Evolutionary conservation across 2,113 vertebrate genomes (phyloP).

Genomic region (Pithys albifrons): DNA sequence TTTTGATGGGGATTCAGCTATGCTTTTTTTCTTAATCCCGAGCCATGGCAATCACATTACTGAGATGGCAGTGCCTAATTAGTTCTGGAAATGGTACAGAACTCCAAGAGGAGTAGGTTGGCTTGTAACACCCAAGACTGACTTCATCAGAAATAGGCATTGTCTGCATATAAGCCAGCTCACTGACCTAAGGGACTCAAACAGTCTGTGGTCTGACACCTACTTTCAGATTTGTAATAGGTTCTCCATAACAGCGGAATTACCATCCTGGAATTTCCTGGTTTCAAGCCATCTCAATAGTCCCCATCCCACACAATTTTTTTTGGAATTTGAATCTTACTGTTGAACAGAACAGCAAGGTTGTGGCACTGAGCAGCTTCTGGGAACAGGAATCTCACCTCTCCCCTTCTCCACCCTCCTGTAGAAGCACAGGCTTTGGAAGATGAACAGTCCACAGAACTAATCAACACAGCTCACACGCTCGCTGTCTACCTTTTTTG

Average conservation of each 20-base stretch:
- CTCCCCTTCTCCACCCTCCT: not conserved
- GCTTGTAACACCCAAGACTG: not conserved
- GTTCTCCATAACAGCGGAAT: not conserved
- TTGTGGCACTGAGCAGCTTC: not conserved
- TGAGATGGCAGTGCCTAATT: not conserved
- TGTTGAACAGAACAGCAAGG: not conserved
- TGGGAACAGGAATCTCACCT: not conserved
- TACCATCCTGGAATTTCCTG: not conserved
- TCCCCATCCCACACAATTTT: rapidly evolving
- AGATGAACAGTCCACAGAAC: not conserved
- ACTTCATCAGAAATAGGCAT: not conserved
- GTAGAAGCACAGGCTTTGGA: not conserved
- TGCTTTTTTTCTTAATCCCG: not conserved
- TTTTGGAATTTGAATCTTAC: not conserved
- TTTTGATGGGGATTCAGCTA: not conserved
- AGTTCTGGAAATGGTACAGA: not conserved
- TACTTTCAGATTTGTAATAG: not conserved
- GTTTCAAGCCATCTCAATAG: not conserved
- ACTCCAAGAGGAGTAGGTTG: not conserved
- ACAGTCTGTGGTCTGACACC: not conserved
- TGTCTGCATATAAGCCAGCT: not conserved
- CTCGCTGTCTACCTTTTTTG: not conserved
- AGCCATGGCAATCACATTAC: not conserved
- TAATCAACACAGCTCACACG: not conserved
- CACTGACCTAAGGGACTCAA: not conserved